Base-by-base conservation (phyloP, 1,140 invertebrate genomes). In the Sminthurides bifidus region DNA sequence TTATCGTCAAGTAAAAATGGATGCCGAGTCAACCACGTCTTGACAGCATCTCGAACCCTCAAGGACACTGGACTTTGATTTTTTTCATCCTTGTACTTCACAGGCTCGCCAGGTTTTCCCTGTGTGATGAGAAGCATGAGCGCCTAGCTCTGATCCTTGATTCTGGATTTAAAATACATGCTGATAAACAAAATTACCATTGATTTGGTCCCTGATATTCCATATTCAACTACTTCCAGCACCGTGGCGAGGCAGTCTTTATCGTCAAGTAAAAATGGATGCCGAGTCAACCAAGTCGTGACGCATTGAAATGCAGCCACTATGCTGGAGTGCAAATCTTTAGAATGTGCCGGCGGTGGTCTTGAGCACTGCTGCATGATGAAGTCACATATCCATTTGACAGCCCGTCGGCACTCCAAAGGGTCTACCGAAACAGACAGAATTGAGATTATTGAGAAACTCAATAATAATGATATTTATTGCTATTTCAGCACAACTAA, bases 341-440 rank as follows among this genome's bases (percentile, higher is more conserved):
- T 89, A 6, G 92, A 96, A 77, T 98, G 95, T 43, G 84, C 84
- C 43, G 83, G 90, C 26, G 94, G 92, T 19, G 94, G 94, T 49
- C 92, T 79, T 60, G 84, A 91, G 75, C 95, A 96, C 73, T 98
- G 94, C 70, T 85, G 85, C 26, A 87, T 82, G 65, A 98, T 96
- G 70, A 96, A 97, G 75, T 98, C 91, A 73, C 92, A 93, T 50
- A 98, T 80, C 92, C 93, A 93, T 69, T 94, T 92, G 3, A 98
- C 88, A n/a, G 90, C 87, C 66, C 91, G 75, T 74, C 88, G 87
- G 69, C 87, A 88, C 71, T 91, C 87, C 59, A 87, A 71, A 44
- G 82, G 82, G 75, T 90, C 85, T 87, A 68, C 37, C 50, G 30
- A 52, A 30, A 49, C 52, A 46, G 45, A 48, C 12, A 24, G 19